phyloP scores from a whole-genome alignment of 2,888 invertebrate genomes.

The Tiliacea citrago region DNA sequence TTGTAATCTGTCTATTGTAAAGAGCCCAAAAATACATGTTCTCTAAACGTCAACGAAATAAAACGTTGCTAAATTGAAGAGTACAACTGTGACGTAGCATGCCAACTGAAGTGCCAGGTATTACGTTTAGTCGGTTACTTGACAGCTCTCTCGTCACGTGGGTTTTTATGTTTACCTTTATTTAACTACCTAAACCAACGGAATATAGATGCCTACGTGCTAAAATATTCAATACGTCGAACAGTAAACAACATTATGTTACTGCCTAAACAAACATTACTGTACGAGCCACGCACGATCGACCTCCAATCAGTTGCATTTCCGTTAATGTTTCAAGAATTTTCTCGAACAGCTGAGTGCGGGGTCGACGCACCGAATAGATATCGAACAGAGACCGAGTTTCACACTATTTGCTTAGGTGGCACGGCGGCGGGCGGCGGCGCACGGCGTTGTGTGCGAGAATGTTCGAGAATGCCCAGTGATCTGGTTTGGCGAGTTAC shows the following conservation, averaged over 20 bases:
- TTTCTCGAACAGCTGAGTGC: conserved; percentile 45
- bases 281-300: conserved; percentile 3
- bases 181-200: too few species aligned
- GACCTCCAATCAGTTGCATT: conserved; percentile 22
- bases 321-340: conserved; percentile 46
- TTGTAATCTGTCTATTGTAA: too few species aligned
- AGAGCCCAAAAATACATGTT: too few species aligned
- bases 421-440: too few species aligned
- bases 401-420: neutral
- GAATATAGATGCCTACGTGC: neutral
- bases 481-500: neutral
- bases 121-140: too few species aligned
- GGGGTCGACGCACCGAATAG: neutral
- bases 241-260: conserved; percentile 9
- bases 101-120: too few species aligned
- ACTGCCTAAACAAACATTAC: conserved; percentile 9
- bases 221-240: conserved; percentile 7
- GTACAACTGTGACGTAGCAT: too few species aligned
- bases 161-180: too few species aligned
- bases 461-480: conserved; percentile 1
- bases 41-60: too few species aligned
- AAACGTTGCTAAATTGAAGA: too few species aligned
- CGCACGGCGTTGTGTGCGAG: conserved; percentile 2
- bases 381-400: conserved; percentile 14
- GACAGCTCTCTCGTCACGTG: too few species aligned